A percentile compares a stretch with the other conserved stretches of the same genome.
Conservation (phyloP, 2,888 invertebrate genomes). For the Patella depressa region DNA sequence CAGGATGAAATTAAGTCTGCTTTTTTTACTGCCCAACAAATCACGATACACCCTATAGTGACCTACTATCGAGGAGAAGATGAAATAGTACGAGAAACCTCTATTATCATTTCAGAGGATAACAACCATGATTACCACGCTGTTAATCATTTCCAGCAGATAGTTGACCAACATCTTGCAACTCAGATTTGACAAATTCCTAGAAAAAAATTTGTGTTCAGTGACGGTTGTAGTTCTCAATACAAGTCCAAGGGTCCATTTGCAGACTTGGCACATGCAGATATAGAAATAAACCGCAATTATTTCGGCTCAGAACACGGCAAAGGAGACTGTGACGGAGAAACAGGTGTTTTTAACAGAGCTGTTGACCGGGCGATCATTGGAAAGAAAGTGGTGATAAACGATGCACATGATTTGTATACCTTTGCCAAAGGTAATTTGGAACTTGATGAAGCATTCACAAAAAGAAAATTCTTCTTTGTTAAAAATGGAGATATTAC, state of each 20-base stretch:
- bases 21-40: constrained; percentile 26
- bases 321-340: constrained; percentile 33
- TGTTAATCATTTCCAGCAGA: neutral
- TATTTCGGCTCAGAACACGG: neutral
- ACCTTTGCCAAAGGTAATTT: constrained; percentile 23
- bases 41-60: constrained; percentile 31
- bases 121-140: constrained; percentile 7
- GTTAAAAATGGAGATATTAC: constrained; percentile 34
- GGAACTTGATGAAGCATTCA: constrained; percentile 20
- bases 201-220: constrained; percentile 14
- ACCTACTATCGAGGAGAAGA: constrained; percentile 15
- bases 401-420: constrained; percentile 33
- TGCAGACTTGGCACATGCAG: neutral
- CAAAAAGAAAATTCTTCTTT: constrained; percentile 31
- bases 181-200: neutral
- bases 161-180: neutral
- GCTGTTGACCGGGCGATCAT: constrained; percentile 37
- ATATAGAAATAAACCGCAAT: neutral
- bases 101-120: constrained; percentile 20
- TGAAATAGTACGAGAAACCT: neutral
- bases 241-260: constrained; percentile 18
- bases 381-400: constrained; percentile 33
- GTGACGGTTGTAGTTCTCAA: constrained; percentile 24
- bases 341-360: constrained; percentile 33
- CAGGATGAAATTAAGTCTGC: constrained; percentile 33